A percentile compares a stretch with the other conserved stretches of the same genome.
These are phyloP conservation scores for Pachyrhynchus sulphureomaculatus DNA, from an alignment of 1,140 invertebrate genomes.

Conservation along the genomic window DNA sequence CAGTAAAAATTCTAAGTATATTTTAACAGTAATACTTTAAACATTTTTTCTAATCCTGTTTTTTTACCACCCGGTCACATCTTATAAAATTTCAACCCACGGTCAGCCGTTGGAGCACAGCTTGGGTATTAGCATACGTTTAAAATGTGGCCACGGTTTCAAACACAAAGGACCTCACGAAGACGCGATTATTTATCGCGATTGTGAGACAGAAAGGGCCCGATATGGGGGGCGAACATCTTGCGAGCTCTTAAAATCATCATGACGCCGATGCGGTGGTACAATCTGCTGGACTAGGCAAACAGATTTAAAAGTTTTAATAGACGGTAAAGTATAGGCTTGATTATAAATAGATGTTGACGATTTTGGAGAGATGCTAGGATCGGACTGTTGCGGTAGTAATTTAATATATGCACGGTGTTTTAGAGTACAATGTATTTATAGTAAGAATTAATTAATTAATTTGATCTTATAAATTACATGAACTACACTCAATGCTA, in stretches of 20 bases:
- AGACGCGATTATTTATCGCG: conserved; percentile 51
- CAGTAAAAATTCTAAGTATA: too few relatives aligned
- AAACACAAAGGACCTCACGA: conserved; percentile 49
- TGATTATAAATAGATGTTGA: too few relatives aligned
- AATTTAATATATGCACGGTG: too few relatives aligned
- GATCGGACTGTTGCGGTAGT: too few relatives aligned
- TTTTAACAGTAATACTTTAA: too few relatives aligned
- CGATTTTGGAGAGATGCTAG: too few relatives aligned
- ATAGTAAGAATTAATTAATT: too few relatives aligned
- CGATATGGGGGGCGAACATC: conserved; percentile 35
- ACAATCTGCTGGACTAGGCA: conserved; percentile 14
- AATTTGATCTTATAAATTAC: too few relatives aligned
- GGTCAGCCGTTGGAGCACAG: conserved; percentile 41
- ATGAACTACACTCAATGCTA: too few relatives aligned
- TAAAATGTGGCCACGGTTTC: conserved; percentile 48
- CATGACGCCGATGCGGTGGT: conserved; percentile 9
- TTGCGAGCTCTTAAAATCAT: conserved; percentile 35
- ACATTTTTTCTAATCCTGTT: conserved; percentile 2
- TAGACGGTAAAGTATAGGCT: background rate
- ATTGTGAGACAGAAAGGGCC: conserved; percentile 10
- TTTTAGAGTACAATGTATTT: too few relatives aligned
- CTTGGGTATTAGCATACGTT: conserved; percentile 50
- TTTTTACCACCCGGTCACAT: conserved; percentile 25
- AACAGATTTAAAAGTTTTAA: conserved; percentile 1
- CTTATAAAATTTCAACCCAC: conserved; percentile 42